Evolutionary conservation across 92 coral and sea anemone species (phyloP).

Genomic region (Actinostola sp.): DNA sequence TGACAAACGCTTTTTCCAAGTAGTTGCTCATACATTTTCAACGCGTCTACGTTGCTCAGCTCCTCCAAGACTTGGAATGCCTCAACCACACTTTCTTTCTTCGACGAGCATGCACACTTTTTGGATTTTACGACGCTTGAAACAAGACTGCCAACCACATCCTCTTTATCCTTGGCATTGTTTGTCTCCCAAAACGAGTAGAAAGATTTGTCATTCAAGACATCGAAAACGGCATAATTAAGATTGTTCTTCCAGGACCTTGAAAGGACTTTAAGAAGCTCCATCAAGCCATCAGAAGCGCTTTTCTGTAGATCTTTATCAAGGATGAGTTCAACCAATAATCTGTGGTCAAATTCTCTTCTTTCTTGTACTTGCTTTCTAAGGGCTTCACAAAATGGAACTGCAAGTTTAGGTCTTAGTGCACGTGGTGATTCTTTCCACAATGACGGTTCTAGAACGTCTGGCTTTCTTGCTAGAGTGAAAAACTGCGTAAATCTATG

Average conservation of each 20-base stretch:
- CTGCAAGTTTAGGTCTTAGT: conserved; percentile 41
- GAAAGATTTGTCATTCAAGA: conserved; percentile 5
- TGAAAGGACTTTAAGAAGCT: not conserved
- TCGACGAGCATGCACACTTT: no score
- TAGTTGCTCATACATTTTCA: not conserved
- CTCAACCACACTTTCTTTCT: conserved; percentile 2
- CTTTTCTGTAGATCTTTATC: conserved; percentile 42
- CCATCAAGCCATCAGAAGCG: conserved; percentile 8
- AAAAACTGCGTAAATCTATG: conserved; percentile 16
- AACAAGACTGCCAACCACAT: not conserved
- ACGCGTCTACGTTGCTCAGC: conserved; percentile 11
- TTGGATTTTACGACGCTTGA: not conserved
- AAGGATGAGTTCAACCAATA: conserved; percentile 18
- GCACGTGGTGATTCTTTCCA: conserved; percentile 60
- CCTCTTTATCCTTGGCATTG: not conserved
- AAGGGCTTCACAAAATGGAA: conserved; percentile 40
- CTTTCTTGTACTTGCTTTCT: conserved; percentile 10
- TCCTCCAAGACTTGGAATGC: conserved; percentile 15
- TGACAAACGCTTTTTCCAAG: conserved; percentile 11
- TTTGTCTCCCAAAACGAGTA: conserved; percentile 14
- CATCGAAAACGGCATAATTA: conserved; percentile 4
- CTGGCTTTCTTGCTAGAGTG: conserved; percentile 25
- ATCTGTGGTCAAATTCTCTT: conserved; percentile 10
- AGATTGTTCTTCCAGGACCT: not conserved
- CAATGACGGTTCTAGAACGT: conserved; percentile 31